phyloP scores from a whole-genome alignment of 2,113 vertebrate genomes.

The Chrysochloris asiatica region DNA sequence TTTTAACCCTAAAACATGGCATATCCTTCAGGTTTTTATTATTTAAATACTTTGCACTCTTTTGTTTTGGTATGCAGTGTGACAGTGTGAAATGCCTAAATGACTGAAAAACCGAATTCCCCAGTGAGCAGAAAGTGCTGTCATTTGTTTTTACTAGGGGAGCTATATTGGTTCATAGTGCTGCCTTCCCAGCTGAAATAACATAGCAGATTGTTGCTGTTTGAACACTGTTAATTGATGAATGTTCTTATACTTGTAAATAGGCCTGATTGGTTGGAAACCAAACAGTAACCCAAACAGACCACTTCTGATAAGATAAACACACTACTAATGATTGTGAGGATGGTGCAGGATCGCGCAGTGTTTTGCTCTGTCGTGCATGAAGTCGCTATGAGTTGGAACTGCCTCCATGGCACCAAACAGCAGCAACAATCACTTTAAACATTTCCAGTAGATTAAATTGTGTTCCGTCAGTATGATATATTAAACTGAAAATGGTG shows the following conservation, averaged over 20 bases:
- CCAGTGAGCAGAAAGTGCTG: conserved; percentile 36
- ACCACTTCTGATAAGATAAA: conserved; percentile 75
- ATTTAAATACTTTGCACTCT: conserved; percentile 13
- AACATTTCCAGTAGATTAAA: conserved; percentile 39
- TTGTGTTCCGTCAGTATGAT: conserved; percentile 33
- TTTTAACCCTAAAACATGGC: conserved; percentile 16
- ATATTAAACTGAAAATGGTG: conserved; percentile 42
- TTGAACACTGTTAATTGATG: conserved; percentile 76
- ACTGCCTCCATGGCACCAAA: too few species aligned
- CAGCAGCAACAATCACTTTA: too few species aligned
- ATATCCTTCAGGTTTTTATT: conserved; percentile 37
- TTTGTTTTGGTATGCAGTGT: not conserved
- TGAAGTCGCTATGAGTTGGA: too few species aligned
- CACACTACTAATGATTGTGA: conserved; percentile 34
- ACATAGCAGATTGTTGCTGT: conserved; percentile 73
- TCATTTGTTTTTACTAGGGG: conserved; percentile 55
- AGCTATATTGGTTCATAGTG: conserved; percentile 48
- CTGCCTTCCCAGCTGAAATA: conserved; percentile 74
- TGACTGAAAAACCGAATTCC: conserved; percentile 49
- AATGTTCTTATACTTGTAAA: conserved; percentile 72
- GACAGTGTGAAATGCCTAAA: conserved; percentile 33
- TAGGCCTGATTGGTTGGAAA: conserved; percentile 68
- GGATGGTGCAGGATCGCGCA: too few species aligned
- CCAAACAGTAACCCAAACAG: conserved; percentile 71
- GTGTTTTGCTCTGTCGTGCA: too few species aligned